These are phyloP conservation scores for Monopterus albus DNA, from an alignment of 2,113 vertebrate genomes.

Conservation along the genomic window DNA sequence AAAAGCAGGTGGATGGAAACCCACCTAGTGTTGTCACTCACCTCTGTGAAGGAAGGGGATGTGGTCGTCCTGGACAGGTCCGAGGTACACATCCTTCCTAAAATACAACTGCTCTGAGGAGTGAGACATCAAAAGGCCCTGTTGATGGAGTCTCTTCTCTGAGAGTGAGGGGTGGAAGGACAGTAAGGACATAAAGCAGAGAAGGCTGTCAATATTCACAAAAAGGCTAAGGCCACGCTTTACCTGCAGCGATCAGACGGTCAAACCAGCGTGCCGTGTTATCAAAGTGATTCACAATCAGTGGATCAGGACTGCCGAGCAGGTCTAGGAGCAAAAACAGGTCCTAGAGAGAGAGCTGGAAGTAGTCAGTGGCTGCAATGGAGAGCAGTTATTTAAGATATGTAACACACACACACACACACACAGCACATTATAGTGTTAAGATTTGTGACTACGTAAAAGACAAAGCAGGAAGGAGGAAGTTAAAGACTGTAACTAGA, in stretches of 20 bases:
- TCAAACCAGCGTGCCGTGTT: slow-evolving; percentile 89
- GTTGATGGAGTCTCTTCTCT: slow-evolving; percentile 88
- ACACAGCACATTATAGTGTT: not conserved
- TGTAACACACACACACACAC: not conserved
- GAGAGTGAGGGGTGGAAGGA: slow-evolving; percentile 3
- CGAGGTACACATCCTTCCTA: slow-evolving; percentile 82
- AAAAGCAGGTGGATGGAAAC: not conserved
- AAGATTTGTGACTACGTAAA: not conserved
- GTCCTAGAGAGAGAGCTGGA: slow-evolving; percentile 75
- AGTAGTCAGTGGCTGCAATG: not conserved
- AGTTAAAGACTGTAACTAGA: no score
- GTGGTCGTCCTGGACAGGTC: slow-evolving; percentile 90
- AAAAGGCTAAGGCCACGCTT: fast-evolving
- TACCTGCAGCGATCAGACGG: slow-evolving; percentile 86
- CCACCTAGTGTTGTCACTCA: slow-evolving; percentile 35
- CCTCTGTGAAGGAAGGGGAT: slow-evolving; percentile 89
- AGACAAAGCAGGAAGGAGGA: not conserved
- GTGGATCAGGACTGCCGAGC: slow-evolving; percentile 84
- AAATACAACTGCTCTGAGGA: slow-evolving; percentile 87
- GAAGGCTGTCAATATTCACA: not conserved
- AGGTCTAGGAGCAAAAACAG: slow-evolving; percentile 91
- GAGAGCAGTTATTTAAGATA: no score
- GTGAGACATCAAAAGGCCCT: slow-evolving; percentile 84
- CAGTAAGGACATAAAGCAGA: not conserved
- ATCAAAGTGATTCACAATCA: slow-evolving; percentile 91